Percentiles rank a stretch among this genome's conserved stretches.
phyloP scores from a whole-genome alignment of 1,140 invertebrate species.

The Drosophila ironensis region DNA sequence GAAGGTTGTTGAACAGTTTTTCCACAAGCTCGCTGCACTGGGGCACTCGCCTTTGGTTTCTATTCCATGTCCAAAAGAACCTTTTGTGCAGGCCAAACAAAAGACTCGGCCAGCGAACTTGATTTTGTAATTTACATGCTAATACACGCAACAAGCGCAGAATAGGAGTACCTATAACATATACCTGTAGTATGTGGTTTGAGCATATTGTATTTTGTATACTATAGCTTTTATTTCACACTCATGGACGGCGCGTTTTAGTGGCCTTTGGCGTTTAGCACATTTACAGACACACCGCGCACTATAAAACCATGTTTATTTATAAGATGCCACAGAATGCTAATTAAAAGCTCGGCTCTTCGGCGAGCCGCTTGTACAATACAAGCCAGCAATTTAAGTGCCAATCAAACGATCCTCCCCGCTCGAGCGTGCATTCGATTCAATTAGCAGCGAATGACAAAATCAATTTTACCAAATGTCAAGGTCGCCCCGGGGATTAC shows the following conservation, averaged over 20 bases:
- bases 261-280: conserved; percentile 65
- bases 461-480: conserved; percentile 59
- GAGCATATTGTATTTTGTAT: background rate
- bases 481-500: conserved; percentile 49
- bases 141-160: conserved; percentile 25
- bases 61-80: conserved; percentile 62
- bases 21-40: conserved; percentile 18
- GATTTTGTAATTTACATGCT: conserved; percentile 78
- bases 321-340: conserved; percentile 58
- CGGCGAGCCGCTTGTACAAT: conserved; percentile 35
- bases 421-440: conserved; percentile 57
- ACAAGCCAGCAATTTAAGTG: conserved; percentile 55
- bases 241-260: conserved; percentile 62
- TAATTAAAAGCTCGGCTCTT: conserved; percentile 54
- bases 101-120: conserved; percentile 75
- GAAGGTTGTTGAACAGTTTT: conserved; percentile 53
- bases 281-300: conserved; percentile 13
- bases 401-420: conserved; percentile 59
- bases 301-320: conserved; percentile 66
- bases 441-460: conserved; percentile 68
- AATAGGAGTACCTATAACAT: conserved; percentile 1
- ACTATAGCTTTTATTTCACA: conserved; percentile 64
- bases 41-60: conserved; percentile 51
- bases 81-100: conserved; percentile 71
- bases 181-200: background rate